phyloP scores from a whole-genome alignment of 2,797 vertebrate species.

The Eulemur albifrons region DNA sequence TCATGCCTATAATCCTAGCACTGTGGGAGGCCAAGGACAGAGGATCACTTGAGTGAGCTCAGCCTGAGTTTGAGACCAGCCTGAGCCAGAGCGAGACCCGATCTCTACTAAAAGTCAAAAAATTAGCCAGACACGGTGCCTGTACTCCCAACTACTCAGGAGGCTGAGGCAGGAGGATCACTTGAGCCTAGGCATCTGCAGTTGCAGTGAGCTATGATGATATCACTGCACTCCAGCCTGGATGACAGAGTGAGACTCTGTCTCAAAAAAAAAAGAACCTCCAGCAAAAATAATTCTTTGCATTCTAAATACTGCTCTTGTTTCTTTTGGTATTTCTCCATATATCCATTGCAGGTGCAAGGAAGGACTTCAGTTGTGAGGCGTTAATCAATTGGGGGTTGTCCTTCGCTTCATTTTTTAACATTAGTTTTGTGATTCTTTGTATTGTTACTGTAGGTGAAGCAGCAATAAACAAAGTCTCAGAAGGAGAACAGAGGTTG shows the following conservation, averaged over 20 bases:
- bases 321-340: slow-evolving; percentile 76
- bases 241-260: too few species aligned
- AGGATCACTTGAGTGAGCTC: neutral
- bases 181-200: neutral
- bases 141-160: neutral
- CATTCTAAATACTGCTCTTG: slow-evolving; percentile 79
- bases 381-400: slow-evolving; percentile 71
- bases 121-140: neutral
- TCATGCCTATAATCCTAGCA: neutral
- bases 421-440: slow-evolving; percentile 66
- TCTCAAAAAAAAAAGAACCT: neutral
- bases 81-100: neutral
- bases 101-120: neutral
- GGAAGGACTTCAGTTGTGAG: slow-evolving; percentile 82
- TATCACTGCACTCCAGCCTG: neutral
- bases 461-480: slow-evolving; percentile 56
- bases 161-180: neutral
- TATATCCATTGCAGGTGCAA: slow-evolving; percentile 77
- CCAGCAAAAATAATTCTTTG: slow-evolving; percentile 72
- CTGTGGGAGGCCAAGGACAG: neutral
- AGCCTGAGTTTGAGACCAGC: neutral
- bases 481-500: slow-evolving; percentile 27
- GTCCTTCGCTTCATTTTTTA: slow-evolving; percentile 70
- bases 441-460: slow-evolving; percentile 75
- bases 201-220: neutral